Conservation (phyloP, 2,888 invertebrate genomes). For the Dione juno region DNA sequence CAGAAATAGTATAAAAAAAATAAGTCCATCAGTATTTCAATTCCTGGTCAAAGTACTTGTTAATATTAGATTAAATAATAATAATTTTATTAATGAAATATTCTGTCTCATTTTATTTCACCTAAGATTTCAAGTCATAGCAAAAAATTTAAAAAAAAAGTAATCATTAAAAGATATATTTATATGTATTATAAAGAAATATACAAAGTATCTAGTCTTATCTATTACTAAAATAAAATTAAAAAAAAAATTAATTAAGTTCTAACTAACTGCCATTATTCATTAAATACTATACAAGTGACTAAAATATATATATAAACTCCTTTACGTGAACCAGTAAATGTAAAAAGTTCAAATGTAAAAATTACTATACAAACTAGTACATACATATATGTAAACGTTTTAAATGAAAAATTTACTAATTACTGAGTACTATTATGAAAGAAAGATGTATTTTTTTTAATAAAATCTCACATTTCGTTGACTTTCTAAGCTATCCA, state of each 20-base stretch:
- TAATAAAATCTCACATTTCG: too few relatives aligned
- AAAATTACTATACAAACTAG: not conserved
- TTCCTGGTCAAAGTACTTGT: too few relatives aligned
- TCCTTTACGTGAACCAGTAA: not conserved
- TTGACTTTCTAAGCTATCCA: too few relatives aligned
- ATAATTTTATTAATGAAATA: too few relatives aligned
- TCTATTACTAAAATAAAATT: not conserved
- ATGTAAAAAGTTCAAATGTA: conserved; percentile 5
- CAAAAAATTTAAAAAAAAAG: too few relatives aligned
- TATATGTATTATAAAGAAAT: conserved; percentile 4
- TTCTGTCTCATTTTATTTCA: too few relatives aligned
- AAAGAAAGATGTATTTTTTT: not conserved
- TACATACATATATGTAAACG: not conserved
- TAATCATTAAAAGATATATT: too few relatives aligned
- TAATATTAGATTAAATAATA: too few relatives aligned
- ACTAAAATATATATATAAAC: conserved; percentile 2
- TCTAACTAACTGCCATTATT: conserved; percentile 1
- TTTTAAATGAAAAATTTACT: not conserved
- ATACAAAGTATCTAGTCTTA: not conserved
- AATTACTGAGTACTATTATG: not conserved
- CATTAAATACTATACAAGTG: conserved; percentile 18
- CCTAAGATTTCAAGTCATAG: too few relatives aligned
- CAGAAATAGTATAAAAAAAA: too few relatives aligned
- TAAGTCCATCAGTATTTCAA: too few relatives aligned
- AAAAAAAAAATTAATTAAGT: not conserved